phyloP scores from a whole-genome alignment of 2,113 vertebrate genomes.

The Amphiprion ocellaris region DNA sequence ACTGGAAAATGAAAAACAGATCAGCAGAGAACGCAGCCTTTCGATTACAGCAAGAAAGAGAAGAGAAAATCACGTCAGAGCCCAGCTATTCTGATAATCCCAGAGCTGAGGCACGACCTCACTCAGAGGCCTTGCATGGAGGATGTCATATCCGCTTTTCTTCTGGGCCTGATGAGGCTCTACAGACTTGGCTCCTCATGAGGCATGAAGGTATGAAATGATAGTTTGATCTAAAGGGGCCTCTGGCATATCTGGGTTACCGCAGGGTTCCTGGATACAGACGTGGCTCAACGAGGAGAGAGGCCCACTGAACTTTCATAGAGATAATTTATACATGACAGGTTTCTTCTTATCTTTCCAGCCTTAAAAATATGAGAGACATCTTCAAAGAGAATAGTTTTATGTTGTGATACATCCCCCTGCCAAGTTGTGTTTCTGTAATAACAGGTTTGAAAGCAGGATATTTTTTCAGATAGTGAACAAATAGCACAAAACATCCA shows the following conservation, averaged over 20 bases:
- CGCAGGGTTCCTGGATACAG: not conserved
- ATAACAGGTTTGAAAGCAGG: not conserved
- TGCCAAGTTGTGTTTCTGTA: constrained; percentile 4
- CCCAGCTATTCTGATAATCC: constrained; percentile 63
- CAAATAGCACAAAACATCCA: too few relatives aligned
- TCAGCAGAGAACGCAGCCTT: constrained; percentile 16
- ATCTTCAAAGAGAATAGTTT: not conserved
- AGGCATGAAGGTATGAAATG: constrained; percentile 51
- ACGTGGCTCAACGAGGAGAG: not conserved
- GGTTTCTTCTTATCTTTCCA: not conserved
- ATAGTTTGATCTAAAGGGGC: constrained; percentile 43
- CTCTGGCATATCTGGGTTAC: constrained; percentile 9
- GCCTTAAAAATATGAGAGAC: not conserved
- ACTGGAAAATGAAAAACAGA: constrained; percentile 65
- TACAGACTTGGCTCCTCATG: constrained; percentile 29
- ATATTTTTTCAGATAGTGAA: not conserved
- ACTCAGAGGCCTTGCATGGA: constrained; percentile 44
- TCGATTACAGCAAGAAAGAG: constrained; percentile 41
- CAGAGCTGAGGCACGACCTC: constrained; percentile 51
- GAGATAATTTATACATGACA: not conserved
- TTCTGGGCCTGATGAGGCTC: constrained; percentile 46
- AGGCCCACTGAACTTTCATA: not conserved
- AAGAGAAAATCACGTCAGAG: constrained; percentile 61
- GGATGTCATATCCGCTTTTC: constrained; percentile 48
- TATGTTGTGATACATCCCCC: not conserved